Evolutionary conservation across 2,113 vertebrate species (phyloP).

Genomic region (Rostratula benghalensis): DNA sequence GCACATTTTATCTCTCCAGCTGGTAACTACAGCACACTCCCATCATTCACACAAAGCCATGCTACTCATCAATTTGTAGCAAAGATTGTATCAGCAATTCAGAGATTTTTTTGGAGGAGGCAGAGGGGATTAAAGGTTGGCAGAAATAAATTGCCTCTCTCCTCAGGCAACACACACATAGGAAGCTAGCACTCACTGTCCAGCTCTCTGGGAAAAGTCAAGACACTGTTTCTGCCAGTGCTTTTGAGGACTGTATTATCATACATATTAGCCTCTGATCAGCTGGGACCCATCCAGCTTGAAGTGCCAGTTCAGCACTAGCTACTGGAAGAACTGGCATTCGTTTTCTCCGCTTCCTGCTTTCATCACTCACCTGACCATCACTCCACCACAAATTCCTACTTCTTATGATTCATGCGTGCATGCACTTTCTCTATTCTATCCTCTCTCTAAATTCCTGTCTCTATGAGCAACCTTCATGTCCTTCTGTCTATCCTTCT

Average conservation of each 20-base stretch:
- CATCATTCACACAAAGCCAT: background rate
- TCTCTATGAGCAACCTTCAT: background rate
- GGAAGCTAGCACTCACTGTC: background rate
- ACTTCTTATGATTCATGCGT: background rate
- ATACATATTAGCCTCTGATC: background rate
- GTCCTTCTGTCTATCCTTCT: background rate
- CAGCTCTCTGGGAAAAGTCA: background rate
- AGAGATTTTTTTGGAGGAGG: background rate
- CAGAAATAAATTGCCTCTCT: background rate
- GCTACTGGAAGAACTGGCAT: conserved; percentile 21
- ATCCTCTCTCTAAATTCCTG: background rate
- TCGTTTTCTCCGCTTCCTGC: conserved; percentile 1
- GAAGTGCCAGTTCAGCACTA: background rate
- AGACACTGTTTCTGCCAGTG: background rate
- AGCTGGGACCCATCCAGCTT: background rate
- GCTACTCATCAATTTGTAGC: background rate
- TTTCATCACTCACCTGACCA: conserved; percentile 25
- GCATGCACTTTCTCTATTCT: background rate
- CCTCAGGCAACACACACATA: background rate
- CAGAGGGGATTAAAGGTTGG: background rate
- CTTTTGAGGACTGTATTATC: background rate
- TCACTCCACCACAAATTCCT: conserved; percentile 16
- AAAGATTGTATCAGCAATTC: background rate
- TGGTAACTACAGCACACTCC: background rate
- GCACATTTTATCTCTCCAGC: background rate